Conservation (phyloP, 2,113 vertebrate species). For the Calonectris borealis region DNA sequence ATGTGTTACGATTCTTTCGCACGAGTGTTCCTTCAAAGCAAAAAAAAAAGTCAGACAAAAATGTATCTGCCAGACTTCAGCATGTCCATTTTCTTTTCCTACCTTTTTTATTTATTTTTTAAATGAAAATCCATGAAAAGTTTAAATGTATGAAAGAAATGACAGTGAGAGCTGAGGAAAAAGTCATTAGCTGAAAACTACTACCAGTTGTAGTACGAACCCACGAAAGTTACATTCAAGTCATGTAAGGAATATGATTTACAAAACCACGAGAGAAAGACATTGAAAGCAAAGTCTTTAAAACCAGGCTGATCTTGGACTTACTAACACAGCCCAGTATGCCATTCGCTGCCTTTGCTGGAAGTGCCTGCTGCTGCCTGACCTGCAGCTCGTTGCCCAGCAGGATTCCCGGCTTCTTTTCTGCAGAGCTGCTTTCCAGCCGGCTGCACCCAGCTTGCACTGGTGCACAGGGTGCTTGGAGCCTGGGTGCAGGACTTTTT, state of each 20-base stretch:
- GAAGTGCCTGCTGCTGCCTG: neutral
- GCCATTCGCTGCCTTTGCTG: neutral
- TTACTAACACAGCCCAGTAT: neutral
- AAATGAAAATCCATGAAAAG: neutral
- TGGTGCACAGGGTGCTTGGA: neutral
- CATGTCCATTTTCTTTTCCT: neutral
- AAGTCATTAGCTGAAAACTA: neutral
- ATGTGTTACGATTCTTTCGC: neutral
- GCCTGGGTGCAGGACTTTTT: neutral
- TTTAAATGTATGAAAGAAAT: neutral
- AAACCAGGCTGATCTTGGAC: neutral
- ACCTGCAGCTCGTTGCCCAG: accelerated
- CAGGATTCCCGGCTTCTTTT: neutral
- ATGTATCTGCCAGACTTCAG: neutral
- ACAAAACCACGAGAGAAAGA: neutral
- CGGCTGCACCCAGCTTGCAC: neutral
- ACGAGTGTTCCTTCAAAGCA: neutral
- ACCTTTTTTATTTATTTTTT: neutral
- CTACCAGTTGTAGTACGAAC: neutral
- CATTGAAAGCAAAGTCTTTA: neutral
- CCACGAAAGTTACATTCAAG: neutral
- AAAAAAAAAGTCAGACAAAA: neutral
- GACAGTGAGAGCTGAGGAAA: neutral
- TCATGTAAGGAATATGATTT: neutral
- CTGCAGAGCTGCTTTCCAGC: neutral